Percentiles rank a stretch among this genome's conserved stretches.
phyloP scores from a whole-genome alignment of 1,140 invertebrate genomes.

The Ips typographus region DNA sequence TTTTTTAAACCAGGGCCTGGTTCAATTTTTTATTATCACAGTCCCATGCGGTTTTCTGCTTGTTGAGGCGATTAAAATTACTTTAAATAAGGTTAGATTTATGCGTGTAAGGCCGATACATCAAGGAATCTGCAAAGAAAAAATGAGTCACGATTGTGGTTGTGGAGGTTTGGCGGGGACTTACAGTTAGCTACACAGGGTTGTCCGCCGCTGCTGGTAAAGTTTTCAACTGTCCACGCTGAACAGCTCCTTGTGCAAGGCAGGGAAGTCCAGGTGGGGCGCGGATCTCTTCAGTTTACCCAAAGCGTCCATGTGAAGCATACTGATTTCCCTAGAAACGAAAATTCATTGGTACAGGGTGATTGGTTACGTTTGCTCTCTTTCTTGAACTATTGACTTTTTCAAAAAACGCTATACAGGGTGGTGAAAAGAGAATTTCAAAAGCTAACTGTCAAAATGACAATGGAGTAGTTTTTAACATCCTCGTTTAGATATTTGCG shows the following conservation, averaged over 20 bases:
- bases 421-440: no score
- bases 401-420: no score
- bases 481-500: no score
- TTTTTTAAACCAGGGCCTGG: conserved; percentile 53
- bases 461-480: no score
- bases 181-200: conserved; percentile 49
- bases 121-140: conserved; percentile 51
- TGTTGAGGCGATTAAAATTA: conserved; percentile 39
- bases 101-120: conserved; percentile 54
- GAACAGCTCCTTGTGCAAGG: conserved; percentile 97
- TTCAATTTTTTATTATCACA: conserved; percentile 34
- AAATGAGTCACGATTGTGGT: background rate
- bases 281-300: conserved; percentile 89
- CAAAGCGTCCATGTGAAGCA: conserved; percentile 90
- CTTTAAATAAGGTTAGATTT: conserved; percentile 37
- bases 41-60: conserved; percentile 48
- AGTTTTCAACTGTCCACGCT: conserved; percentile 73
- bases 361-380: no score
- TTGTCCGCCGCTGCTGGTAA: conserved; percentile 38
- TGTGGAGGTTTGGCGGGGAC: background rate
- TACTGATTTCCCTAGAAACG: conserved; percentile 77
- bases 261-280: conserved; percentile 92
- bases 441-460: no score
- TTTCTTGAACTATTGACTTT: no score
- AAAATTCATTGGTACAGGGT: background rate